Base-by-base conservation (phyloP, 2,888 invertebrate species). In the Alitta virens region DNA sequence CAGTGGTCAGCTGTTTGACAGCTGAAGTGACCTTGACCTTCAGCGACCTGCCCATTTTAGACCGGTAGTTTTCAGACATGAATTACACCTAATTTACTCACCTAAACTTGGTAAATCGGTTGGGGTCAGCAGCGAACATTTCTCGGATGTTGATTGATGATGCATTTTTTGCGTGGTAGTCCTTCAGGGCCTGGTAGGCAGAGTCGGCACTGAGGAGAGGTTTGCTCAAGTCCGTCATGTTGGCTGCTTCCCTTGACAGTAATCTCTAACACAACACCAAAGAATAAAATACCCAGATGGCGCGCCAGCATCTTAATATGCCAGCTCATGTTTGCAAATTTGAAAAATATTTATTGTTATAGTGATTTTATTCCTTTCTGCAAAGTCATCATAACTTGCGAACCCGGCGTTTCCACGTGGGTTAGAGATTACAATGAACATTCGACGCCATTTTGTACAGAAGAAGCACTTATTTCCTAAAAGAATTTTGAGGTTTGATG, bases 81-180 rank as follows among this genome's bases (percentile, higher is more conserved):
- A 21, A 25, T 21, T 27, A 23, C 33, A 7, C 33, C 5, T 16
- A n/a, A 60, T 56, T 38, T 24, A 69, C 72, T 78, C 84, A 95
- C 96, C 92, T 94, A 85, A 88, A 94, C 82, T 92, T 93, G 56
- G 90, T 85, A 78, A 97, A 97, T 64, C 98, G 88, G 33, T 87
- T 84, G 0, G 89, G 84, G 82, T 97, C 92, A 72, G 88, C 84
- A 68, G 88, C 86, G 79, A 98, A 97, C 72, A 96, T 84, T 67
- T 92, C 86, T 68, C 87, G 86, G 75, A 98, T 92, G 75, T 91
- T 90, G 50, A 97, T 85, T 73, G 88, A 88, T 26, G 87, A 85
- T 16, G 89, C 90, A 77, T 89, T 88, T 9, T 84, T 83, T 70
- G 89, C 84, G 79, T 88, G 93, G 57, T 71, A 75, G 0, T 71